Base-by-base conservation (phyloP, 2,113 vertebrate genomes). In the Danionella cerebrum region DNA sequence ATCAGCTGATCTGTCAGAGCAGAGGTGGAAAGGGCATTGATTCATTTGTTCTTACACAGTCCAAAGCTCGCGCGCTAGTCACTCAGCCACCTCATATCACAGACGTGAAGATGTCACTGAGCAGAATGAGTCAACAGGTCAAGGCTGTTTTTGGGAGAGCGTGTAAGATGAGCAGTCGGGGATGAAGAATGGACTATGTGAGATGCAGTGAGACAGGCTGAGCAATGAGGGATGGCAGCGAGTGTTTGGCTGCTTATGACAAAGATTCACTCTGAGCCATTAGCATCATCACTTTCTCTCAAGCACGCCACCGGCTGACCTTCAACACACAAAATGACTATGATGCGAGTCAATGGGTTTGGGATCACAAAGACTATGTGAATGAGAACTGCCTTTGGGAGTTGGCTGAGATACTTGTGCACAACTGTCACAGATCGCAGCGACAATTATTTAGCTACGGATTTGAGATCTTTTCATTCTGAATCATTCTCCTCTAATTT, bases 1-100 rank as follows among this genome's bases (percentile, higher is more conserved):
- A 68, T 73, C 27, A 52, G 16, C 48, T 68, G 47, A 67, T 68
- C 48, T 55, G 60, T 58, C 53, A 59, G 59, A 58, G 38, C 59
- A 64, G 44, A 48, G 60, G 60, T 64, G 60, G 13, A 64, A 48
- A 48, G 60, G 60, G 42, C 44, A 63, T 57, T 65, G 66, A 79
- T 77, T 78, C 71, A 55, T 77, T 65, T 55, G 59, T 48, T 64
- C 67, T 59, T 64, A 38, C 24, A 71, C 72, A 65, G 69, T 69
- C 65, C 38, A 12, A 39, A 42, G 14, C 25, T 65, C 27, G 14
- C 24, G 12, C 51, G 48, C 45, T n/a, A 51, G 48, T 52, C 47
- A 53, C 29, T 35, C n/a, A 42, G 58, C 25, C 50, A 48, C 45
- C 48, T 60, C 51, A 44, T 62, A 52, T 64, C 27, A 62, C 53